Percentiles rank a stretch among this genome's conserved stretches.
These are phyloP conservation scores for Stegodyphus dumicola DNA, from an alignment of 1,140 invertebrate genomes.

Conservation along the genomic window DNA sequence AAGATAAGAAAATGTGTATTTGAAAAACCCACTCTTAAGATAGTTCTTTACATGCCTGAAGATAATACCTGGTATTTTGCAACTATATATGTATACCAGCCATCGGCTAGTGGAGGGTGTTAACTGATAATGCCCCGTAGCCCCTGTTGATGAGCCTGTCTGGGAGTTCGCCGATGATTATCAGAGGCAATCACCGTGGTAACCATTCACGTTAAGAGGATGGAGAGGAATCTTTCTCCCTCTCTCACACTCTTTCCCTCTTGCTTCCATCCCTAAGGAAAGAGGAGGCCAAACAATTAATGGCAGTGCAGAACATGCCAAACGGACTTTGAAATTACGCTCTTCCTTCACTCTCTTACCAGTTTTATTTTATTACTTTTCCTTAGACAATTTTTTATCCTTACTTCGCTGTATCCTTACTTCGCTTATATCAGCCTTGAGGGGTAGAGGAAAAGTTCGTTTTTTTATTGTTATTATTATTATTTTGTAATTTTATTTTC, in stretches of 20 bases:
- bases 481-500: slow-evolving; percentile 54
- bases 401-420: slow-evolving; percentile 1
- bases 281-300: slow-evolving; percentile 49
- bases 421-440: slow-evolving; percentile 36
- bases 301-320: slow-evolving; percentile 48
- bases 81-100: not conserved
- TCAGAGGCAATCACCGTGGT: slow-evolving; percentile 55
- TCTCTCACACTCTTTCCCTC: not conserved
- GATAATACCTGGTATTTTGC: no score
- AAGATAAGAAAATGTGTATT: no score
- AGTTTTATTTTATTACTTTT: slow-evolving; percentile 49
- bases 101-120: not conserved
- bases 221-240: slow-evolving; percentile 28
- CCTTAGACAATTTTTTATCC: not conserved
- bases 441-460: slow-evolving; percentile 12
- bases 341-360: slow-evolving; percentile 18
- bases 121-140: slow-evolving; percentile 56
- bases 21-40: no score
- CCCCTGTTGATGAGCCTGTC: slow-evolving; percentile 50
- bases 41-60: no score
- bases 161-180: slow-evolving; percentile 45
- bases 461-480: slow-evolving; percentile 29
- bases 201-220: slow-evolving; percentile 52
- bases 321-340: slow-evolving; percentile 58
- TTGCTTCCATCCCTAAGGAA: no score